Evolutionary conservation across 92 coral and sea anemone genomes (phyloP).

Genomic region (Umimayanthus kanabou): DNA sequence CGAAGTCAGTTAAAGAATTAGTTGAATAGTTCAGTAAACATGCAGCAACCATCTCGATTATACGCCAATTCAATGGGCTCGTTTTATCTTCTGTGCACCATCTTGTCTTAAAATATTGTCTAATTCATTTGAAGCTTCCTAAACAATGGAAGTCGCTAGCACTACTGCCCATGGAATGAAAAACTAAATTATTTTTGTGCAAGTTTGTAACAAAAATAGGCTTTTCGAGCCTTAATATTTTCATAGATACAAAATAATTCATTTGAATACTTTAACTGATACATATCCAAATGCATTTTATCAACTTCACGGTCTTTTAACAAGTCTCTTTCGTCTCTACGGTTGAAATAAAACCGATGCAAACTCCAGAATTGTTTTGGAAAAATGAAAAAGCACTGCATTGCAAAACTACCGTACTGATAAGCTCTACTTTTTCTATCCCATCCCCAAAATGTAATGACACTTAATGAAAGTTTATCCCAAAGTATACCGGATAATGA

Average conservation of each 20-base stretch:
- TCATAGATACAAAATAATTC: conserved; percentile 37
- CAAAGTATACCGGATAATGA: neutral
- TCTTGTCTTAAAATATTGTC: conserved; percentile 10
- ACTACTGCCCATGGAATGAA: conserved; percentile 21
- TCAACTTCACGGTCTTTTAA: conserved; percentile 20
- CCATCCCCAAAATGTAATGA: neutral
- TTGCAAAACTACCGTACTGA: neutral
- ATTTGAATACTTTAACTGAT: conserved; percentile 37
- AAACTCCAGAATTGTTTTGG: neutral
- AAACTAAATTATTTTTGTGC: conserved; percentile 27
- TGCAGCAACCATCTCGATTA: neutral
- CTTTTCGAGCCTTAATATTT: conserved; percentile 26
- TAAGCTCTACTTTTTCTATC: neutral
- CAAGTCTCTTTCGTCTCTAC: neutral
- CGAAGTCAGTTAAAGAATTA: neutral
- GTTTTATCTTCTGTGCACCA: neutral
- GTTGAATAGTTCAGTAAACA: neutral
- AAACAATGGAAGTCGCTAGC: conserved; percentile 14
- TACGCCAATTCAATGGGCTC: neutral
- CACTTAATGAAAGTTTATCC: neutral
- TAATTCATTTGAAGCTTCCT: conserved; percentile 28
- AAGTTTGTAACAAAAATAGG: conserved; percentile 47
- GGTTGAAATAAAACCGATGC: neutral
- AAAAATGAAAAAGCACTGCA: neutral
- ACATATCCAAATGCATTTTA: conserved; percentile 37